Evolutionary conservation across 2,888 invertebrate genomes (phyloP), one percentile per base, ranked within the genome.

Genomic region (Sipha maydis): DNA sequence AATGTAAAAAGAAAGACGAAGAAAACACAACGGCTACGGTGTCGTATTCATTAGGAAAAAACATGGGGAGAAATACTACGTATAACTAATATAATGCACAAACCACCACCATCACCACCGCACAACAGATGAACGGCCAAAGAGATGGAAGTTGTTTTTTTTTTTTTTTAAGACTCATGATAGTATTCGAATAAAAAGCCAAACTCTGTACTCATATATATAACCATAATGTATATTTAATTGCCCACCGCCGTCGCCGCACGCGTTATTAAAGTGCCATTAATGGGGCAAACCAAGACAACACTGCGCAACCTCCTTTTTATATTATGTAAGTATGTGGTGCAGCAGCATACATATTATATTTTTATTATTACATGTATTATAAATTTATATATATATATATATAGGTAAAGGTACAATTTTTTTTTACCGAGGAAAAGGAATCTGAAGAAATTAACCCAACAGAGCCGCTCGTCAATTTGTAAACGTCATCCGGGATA

Each of bases 401-500:
- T 25, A 41, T n/a, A 21, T 77, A 48, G 17, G 28, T 41, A 76
- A 41, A 41, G 61, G 54, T 34, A 79, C 38, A 38, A 34, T 79
- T 73, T 85, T 85, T 85, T 83, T 54, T 54, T 25, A 80, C 25
- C 80, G 80, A 41, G 73, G 73, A 86, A 86, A 80, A 73, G 56
- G 78, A 80, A 86, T 73, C 56, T 80, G 56, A 38, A 71, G 80
- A 75, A 83, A 34, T 77, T 69, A 48, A 78, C 61, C 28, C 48
- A 31, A 25, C 79, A 28, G 14, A 34, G 31, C 21, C 21, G 21
- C 61, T 34, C 67, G 82, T 82, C 88, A 67, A 88, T 88, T 88
- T 88, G 88, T 88, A 82, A 88, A 88, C 88, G 88, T 88, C 88
- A 88, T 88, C 67, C 80, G 34, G 88, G 71, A 86, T 86, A 86